phyloP scores from a whole-genome alignment of 1,140 invertebrate genomes.

The Microplitis demolitor region DNA sequence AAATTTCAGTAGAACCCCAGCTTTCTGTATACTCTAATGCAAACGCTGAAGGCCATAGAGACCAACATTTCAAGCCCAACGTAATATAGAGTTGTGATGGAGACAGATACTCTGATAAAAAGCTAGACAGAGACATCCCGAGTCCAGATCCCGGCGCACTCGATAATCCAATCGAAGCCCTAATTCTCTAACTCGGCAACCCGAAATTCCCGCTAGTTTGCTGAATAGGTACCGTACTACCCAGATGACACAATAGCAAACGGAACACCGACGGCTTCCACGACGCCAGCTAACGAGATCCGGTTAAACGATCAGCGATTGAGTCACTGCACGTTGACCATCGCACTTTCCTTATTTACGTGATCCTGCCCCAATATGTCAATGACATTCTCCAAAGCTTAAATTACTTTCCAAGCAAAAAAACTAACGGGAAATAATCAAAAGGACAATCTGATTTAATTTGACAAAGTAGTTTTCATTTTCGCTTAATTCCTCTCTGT shows the following conservation, averaged over 20 bases:
- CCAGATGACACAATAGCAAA: conserved; percentile 52
- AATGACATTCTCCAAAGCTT: not conserved
- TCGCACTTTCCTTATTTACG: not conserved
- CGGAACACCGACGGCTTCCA: conserved; percentile 38
- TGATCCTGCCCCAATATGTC: no score
- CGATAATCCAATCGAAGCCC: conserved; percentile 62
- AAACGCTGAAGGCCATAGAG: no score
- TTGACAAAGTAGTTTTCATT: not conserved
- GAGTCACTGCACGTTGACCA: not conserved
- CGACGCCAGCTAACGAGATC: conserved; percentile 46
- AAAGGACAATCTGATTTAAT: no score
- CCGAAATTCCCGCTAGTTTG: conserved; percentile 60
- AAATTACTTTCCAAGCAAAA: not conserved
- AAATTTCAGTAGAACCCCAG: no score
- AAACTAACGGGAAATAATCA: no score
- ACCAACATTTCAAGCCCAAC: not conserved
- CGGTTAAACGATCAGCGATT: conserved; percentile 43
- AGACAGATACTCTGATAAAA: not conserved
- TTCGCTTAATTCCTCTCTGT: not conserved
- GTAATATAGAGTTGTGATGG: conserved; percentile 40
- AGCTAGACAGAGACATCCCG: conserved; percentile 15
- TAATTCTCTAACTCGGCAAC: conserved; percentile 58
- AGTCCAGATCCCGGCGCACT: conserved; percentile 29
- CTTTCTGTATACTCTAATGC: not conserved
- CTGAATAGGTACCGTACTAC: conserved; percentile 53